These are phyloP conservation scores for Cheirogaleus medius DNA, from an alignment of 2,113 vertebrate species.

Conservation along the genomic window DNA sequence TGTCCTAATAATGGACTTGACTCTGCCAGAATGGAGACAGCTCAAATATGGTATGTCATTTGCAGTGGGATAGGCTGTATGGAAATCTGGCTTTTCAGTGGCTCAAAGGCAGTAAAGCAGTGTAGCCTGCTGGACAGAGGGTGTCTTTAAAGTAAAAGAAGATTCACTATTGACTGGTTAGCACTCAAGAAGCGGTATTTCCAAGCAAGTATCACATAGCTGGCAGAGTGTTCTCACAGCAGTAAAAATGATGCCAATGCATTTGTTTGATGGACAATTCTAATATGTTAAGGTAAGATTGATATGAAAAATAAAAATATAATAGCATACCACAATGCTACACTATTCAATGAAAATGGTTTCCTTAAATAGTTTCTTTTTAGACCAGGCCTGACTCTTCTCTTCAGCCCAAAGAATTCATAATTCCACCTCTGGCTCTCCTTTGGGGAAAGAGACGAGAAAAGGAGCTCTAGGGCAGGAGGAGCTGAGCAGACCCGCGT, in stretches of 20 bases:
- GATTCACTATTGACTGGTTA: not conserved
- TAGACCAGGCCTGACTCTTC: not conserved
- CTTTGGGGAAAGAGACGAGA: not conserved
- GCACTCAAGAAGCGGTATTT: not conserved
- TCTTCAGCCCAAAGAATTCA: not conserved
- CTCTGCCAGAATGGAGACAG: constrained; percentile 56
- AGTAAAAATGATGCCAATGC: not conserved
- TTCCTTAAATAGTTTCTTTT: not conserved
- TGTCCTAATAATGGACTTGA: constrained; percentile 41
- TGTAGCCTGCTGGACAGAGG: not conserved
- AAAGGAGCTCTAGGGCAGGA: not conserved
- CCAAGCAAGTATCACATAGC: not conserved
- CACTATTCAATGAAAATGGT: not conserved
- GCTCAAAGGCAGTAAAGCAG: not conserved
- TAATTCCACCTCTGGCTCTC: not conserved
- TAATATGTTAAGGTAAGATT: not conserved
- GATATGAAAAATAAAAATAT: not conserved
- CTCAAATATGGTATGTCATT: not conserved
- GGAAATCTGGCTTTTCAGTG: not conserved
- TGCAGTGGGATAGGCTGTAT: not conserved
- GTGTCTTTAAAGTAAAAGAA: not conserved
- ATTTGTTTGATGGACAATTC: not conserved
- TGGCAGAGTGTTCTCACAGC: not conserved
- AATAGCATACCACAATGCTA: not conserved
- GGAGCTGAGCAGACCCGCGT: no score